These are phyloP conservation scores for Megamerina dolium DNA, from an alignment of 2,888 invertebrate genomes.

Conservation along the genomic window DNA sequence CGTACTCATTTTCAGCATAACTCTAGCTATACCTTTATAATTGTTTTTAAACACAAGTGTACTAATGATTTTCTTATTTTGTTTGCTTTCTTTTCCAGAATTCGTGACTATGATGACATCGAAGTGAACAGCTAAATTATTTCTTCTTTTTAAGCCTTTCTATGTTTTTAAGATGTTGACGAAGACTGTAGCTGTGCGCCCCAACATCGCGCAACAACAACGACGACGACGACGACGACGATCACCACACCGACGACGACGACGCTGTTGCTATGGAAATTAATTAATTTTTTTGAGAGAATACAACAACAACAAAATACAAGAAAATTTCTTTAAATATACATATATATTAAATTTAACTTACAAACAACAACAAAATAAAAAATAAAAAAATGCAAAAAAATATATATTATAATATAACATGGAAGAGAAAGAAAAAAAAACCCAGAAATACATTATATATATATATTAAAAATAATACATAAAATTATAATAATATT, in stretches of 20 bases:
- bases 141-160: conserved; percentile 57
- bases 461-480: too few species aligned
- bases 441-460: too few species aligned
- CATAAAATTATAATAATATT: too few species aligned
- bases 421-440: too few species aligned
- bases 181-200: conserved; percentile 60
- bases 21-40: too few species aligned
- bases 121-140: conserved; percentile 82
- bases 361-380: conserved; percentile 21
- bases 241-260: too few species aligned
- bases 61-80: too few species aligned
- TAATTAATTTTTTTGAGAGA: conserved; percentile 34
- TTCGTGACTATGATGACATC: conserved; percentile 99
- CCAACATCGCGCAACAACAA: conserved; percentile 44
- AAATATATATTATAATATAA: neutral
- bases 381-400: conserved; percentile 17
- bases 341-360: conserved; percentile 41
- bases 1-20: too few species aligned
- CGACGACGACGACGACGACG: too few species aligned
- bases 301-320: conserved; percentile 20
- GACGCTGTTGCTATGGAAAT: conserved; percentile 51
- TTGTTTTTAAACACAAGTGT: too few species aligned
- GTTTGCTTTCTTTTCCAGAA: conserved; percentile 65
- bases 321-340: conserved; percentile 42
- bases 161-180: conserved; percentile 53